phyloP scores from a whole-genome alignment of 92 coral and sea anemone species.

The Palythoa caribaeorum region DNA sequence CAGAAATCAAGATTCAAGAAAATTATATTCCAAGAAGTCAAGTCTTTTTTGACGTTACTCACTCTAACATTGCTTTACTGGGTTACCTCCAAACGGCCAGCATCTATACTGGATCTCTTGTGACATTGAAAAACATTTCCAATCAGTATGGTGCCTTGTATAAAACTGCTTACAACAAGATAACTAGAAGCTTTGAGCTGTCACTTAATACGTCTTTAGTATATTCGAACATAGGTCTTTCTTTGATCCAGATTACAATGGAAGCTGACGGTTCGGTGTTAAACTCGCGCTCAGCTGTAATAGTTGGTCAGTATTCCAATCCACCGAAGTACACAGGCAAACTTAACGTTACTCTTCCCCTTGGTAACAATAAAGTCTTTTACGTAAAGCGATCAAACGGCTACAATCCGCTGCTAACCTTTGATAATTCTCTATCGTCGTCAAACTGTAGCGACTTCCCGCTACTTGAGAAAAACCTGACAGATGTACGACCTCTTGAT shows the following conservation, averaged over 20 bases:
- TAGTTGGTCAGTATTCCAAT: conserved; percentile 39
- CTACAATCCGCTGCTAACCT: conserved; percentile 57
- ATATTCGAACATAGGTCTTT: conserved; percentile 56
- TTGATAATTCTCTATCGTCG: conserved; percentile 56
- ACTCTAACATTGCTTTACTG: conserved; percentile 10
- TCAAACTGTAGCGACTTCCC: conserved; percentile 61
- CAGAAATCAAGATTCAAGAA: conserved; percentile 43
- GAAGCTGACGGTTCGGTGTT: conserved; percentile 42
- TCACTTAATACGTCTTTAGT: conserved; percentile 59
- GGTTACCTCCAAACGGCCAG: conserved; percentile 27
- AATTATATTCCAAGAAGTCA: conserved; percentile 9
- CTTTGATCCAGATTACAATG: conserved; percentile 54
- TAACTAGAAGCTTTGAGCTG: conserved; percentile 32
- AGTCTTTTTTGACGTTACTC: conserved; percentile 54
- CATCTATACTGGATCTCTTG: conserved; percentile 32
- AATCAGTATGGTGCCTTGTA: conserved; percentile 38
- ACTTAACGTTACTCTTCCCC: conserved; percentile 47
- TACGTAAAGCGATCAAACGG: conserved; percentile 55
- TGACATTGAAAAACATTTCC: conserved; percentile 16
- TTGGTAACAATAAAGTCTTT: conserved; percentile 46
- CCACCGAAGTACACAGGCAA: conserved; percentile 52
- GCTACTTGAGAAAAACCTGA: conserved; percentile 39
- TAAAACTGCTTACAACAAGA: conserved; percentile 38
- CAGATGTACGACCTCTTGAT: conserved; percentile 17
- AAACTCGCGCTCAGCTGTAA: conserved; percentile 41